Conservation (phyloP, 2,888 invertebrate species). For the Lasioglossum leucozonium region DNA sequence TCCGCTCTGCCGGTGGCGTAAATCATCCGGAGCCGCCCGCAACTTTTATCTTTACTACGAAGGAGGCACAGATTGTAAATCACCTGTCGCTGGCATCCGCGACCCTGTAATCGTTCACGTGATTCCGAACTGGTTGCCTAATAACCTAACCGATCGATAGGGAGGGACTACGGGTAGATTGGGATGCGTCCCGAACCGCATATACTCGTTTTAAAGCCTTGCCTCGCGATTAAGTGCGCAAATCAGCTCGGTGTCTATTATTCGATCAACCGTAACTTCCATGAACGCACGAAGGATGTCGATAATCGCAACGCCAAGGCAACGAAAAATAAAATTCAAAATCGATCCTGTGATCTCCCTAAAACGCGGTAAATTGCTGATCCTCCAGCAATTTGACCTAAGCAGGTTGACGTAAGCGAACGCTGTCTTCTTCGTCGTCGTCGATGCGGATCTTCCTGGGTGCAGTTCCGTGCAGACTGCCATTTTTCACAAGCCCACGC, state of each 20-base stretch:
- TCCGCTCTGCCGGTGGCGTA: constrained; percentile 35
- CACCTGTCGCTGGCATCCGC: constrained; percentile 64
- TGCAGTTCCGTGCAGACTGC: constrained; percentile 24
- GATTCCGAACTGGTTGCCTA: constrained; percentile 40
- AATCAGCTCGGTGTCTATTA: too few species aligned
- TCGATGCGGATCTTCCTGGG: constrained; percentile 4
- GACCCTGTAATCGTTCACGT: constrained; percentile 25
- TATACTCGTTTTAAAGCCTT: neutral
- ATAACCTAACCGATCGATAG: constrained; percentile 18
- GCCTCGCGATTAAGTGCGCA: neutral
- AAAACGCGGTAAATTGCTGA: too few species aligned
- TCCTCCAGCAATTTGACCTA: neutral
- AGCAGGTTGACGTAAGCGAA: neutral
- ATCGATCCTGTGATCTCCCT: too few species aligned
- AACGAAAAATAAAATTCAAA: too few species aligned
- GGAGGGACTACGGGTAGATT: neutral
- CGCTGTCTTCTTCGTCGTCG: constrained; percentile 18
- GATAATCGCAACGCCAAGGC: neutral
- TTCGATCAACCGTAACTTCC: too few species aligned
- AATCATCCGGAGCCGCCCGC: constrained; percentile 18
- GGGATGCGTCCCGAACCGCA: too few species aligned
- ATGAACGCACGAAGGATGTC: neutral
- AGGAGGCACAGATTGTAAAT: constrained; percentile 54
- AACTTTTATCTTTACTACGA: constrained; percentile 36
- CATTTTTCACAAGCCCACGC: constrained; percentile 41